These are phyloP conservation scores for Tetrax tetrax DNA, from an alignment of 2,113 vertebrate genomes.

Conservation along the genomic window DNA sequence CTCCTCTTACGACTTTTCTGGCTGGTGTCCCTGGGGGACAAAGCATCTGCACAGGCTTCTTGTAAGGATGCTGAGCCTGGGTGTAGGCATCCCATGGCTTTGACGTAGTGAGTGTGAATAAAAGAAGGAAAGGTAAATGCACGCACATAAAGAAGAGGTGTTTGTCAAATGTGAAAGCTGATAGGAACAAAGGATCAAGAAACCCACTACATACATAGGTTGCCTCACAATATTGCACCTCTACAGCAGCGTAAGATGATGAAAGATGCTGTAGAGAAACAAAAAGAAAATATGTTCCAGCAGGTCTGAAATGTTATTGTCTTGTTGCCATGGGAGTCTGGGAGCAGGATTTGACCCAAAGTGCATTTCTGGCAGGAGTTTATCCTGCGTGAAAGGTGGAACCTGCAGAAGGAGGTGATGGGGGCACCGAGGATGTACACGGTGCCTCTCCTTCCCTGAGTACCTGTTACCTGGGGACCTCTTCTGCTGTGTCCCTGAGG, in stretches of 20 bases:
- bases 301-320: neutral
- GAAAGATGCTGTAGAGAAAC: neutral
- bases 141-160: neutral
- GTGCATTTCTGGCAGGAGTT: neutral
- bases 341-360: neutral
- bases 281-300: neutral
- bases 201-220: neutral
- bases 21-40: neutral
- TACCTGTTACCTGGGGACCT: neutral
- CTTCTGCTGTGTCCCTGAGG: neutral
- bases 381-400: rapidly evolving
- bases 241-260: neutral
- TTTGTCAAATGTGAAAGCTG: neutral
- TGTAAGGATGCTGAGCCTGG: neutral
- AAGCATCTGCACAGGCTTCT: neutral
- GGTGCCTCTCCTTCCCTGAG: neutral
- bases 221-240: neutral
- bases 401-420: neutral
- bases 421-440: rapidly evolving
- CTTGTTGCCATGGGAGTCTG: neutral
- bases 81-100: neutral
- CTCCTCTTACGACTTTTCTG: neutral
- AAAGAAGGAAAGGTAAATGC: neutral
- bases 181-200: neutral
- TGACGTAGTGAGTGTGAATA: neutral